Base-by-base conservation (phyloP, 2,113 vertebrate species). In the Sciurus niger region DNA sequence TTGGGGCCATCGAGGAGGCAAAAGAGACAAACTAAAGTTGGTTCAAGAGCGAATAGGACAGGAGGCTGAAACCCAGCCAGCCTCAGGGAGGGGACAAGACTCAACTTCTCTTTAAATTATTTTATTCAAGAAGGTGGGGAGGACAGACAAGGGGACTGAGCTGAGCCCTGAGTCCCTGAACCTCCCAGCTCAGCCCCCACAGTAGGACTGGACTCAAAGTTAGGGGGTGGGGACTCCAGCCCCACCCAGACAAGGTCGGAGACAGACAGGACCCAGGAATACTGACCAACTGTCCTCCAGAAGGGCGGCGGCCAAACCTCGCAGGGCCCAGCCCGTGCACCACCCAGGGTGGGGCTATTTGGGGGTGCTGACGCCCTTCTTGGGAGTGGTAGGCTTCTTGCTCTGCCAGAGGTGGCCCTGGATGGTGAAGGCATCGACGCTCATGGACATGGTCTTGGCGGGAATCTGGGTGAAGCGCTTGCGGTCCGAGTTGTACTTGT, bases 371-470 rank as follows among this genome's bases (percentile, higher is more conserved):
- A 99, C 98, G 0, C 99, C 99, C 96, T 99, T 99, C 96, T 99
- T 99, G 76, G 99, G 99, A 2, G 99, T 99, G 68, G 98, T 99
- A 4, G 99, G 99, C 92, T 99, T 99, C 98, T 99, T 98, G 97
- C 98, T 99, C 97, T 99, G 99, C 99, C 99, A 99, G 95, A 99
- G 98, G 95, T 99, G 99, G 55, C 98, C 98, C 17, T 99, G 99
- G 97, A 99, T 99, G 94, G 99, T 99, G 97, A 99, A 99, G 95
- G 99, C 99, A 0, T 99, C 99, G 24, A 99, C 99, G 3, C 99
- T 99, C 99, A 99, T 99, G 67, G 99, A 99, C 99, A 99, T 99
- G 97, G 99, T 99, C 98, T 99, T 99, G 98, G 99, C 99, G 30
- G 99, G 99, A 98, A 99, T 99, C 98, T 97, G 98, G 4, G 99